Conservation (phyloP, 2,113 vertebrate species). For the Tragelaphus strepsiceros region DNA sequence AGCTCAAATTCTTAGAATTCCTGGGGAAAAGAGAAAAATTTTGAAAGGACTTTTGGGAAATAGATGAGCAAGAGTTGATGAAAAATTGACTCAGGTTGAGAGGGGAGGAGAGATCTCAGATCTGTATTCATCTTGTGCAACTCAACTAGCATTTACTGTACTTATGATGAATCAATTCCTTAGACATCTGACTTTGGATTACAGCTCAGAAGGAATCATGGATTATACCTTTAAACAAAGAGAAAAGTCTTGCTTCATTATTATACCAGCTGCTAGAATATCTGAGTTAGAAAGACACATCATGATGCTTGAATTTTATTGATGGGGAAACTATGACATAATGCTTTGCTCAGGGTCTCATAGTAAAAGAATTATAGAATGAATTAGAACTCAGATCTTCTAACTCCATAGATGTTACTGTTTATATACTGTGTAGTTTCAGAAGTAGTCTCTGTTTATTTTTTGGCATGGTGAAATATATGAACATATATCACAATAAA, state of each 20-base stretch:
- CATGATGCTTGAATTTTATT: background rate
- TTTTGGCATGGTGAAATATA: background rate
- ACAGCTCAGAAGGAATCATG: background rate
- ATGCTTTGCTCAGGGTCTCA: background rate
- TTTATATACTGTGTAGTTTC: background rate
- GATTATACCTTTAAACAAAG: background rate
- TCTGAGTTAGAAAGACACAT: background rate
- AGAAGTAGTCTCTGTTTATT: background rate
- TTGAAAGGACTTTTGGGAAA: background rate
- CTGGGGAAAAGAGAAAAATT: background rate
- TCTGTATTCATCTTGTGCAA: background rate
- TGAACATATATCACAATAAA: background rate
- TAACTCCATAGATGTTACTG: background rate
- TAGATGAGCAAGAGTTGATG: background rate
- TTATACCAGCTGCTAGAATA: background rate
- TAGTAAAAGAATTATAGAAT: background rate
- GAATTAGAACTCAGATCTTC: background rate
- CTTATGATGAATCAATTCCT: background rate
- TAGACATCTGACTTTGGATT: background rate
- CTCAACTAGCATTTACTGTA: background rate
- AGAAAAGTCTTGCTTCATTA: background rate
- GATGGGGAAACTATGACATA: background rate
- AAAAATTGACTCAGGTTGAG: background rate
- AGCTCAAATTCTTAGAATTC: background rate
- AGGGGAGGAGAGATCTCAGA: background rate